phyloP scores from a whole-genome alignment of 2,888 invertebrate genomes.

The Drosophila buzzatii region DNA sequence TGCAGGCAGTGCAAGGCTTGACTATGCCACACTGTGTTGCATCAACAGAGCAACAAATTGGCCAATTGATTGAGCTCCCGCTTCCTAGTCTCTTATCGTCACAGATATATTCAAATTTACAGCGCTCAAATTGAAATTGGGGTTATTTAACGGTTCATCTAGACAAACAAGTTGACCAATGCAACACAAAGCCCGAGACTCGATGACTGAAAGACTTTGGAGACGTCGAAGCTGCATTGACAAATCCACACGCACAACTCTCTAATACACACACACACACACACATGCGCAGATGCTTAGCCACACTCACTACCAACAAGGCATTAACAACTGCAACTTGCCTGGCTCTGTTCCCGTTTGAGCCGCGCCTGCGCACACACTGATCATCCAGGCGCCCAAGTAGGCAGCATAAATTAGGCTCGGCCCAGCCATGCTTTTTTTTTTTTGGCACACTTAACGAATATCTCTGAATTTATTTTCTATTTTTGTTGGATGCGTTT shows the following conservation, averaged over 20 bases:
- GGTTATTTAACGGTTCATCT: conserved; percentile 73
- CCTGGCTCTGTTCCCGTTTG: conserved; percentile 65
- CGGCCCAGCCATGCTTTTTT: background rate
- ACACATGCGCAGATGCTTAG: conserved; percentile 13
- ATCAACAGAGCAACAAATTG: conserved; percentile 29
- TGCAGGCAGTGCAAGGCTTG: conserved; percentile 1
- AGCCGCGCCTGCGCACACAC: conserved; percentile 23
- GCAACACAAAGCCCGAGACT: conserved; percentile 38
- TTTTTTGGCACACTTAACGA: conserved; percentile 21
- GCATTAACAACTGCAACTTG: conserved; percentile 66
- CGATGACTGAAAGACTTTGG: conserved; percentile 30
- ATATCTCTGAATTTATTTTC: conserved; percentile 10
- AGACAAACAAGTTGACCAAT: conserved; percentile 66
- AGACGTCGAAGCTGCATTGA: conserved; percentile 58
- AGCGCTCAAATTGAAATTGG: conserved; percentile 59
- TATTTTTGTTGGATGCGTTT: background rate
- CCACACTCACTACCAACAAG: conserved; percentile 44
- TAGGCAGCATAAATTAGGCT: conserved; percentile 24
- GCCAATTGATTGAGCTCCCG: conserved; percentile 39
- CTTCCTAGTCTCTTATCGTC: conserved; percentile 17
- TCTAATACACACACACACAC: conserved; percentile 50
- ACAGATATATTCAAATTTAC: conserved; percentile 52
- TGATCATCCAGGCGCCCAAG: conserved; percentile 17
- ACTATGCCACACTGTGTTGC: conserved; percentile 28
- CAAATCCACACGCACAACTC: conserved; percentile 53